These are phyloP conservation scores for Sialia sialis DNA, from an alignment of 2,113 vertebrate genomes.

Conservation along the genomic window DNA sequence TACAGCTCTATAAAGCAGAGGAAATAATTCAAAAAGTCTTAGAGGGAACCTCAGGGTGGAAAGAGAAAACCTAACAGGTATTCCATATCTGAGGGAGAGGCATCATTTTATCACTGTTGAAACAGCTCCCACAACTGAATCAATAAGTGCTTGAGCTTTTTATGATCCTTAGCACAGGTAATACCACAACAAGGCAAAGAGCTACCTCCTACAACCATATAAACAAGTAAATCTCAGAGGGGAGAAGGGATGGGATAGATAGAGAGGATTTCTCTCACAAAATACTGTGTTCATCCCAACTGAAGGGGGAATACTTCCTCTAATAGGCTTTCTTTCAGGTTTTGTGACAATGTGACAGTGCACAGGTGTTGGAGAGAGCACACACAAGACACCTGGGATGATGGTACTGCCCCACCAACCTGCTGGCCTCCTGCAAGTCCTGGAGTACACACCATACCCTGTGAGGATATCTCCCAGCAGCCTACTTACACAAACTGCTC, in stretches of 20 bases:
- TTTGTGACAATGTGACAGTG: fast-evolving
- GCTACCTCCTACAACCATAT: background rate
- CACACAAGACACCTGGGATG: background rate
- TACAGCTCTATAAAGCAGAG: background rate
- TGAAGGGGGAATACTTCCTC: background rate
- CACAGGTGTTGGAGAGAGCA: background rate
- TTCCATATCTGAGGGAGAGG: background rate
- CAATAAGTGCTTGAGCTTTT: background rate
- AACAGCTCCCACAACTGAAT: background rate
- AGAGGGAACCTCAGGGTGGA: background rate
- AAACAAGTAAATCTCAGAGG: background rate
- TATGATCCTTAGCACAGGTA: background rate
- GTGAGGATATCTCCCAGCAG: background rate
- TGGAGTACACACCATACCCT: background rate
- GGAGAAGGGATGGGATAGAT: background rate
- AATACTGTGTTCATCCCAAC: background rate
- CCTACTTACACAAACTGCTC: background rate
- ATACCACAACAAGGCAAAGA: background rate
- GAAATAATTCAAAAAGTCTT: conserved; percentile 22
- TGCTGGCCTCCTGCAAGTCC: background rate
- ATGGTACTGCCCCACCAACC: no score
- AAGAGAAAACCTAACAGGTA: background rate
- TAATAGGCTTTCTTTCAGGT: background rate
- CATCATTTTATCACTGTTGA: background rate
- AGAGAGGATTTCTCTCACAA: background rate